phyloP scores from a whole-genome alignment of 2,888 invertebrate genomes.

The Mystacides longicornis region DNA sequence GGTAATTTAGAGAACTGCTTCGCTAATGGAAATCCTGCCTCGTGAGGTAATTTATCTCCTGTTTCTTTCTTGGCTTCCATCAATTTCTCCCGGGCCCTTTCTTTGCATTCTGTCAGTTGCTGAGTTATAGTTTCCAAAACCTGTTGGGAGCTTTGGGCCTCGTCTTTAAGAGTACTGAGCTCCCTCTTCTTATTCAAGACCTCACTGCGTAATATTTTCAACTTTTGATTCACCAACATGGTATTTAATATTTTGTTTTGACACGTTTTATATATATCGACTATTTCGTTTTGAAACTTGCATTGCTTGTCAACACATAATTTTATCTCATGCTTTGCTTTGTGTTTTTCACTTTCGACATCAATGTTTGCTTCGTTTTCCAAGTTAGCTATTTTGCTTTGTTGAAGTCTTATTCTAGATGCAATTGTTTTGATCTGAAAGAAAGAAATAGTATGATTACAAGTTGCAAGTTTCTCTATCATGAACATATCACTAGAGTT shows the following conservation, averaged over 20 bases:
- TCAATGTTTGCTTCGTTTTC: constrained; percentile 35
- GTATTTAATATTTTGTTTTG: constrained; percentile 32
- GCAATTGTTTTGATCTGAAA: constrained; percentile 35
- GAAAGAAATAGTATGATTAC: no score
- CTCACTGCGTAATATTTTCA: constrained; percentile 5
- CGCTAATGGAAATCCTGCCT: constrained; percentile 48
- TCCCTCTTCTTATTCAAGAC: constrained; percentile 8
- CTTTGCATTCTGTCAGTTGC: constrained; percentile 33
- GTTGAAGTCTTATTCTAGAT: constrained; percentile 36
- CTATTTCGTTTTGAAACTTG: constrained; percentile 32
- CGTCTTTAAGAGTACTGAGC: constrained; percentile 9
- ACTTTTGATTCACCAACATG: constrained; percentile 35
- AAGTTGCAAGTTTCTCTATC: no score
- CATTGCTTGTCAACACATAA: constrained; percentile 35
- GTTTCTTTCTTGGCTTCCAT: constrained; percentile 49
- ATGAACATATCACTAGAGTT: no score
- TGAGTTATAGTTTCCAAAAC: constrained; percentile 38
- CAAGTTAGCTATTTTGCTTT: constrained; percentile 35
- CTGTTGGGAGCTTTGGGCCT: constrained; percentile 26
- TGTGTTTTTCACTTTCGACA: constrained; percentile 32
- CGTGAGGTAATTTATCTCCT: constrained; percentile 49
- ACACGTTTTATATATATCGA: constrained; percentile 28
- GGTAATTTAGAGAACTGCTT: constrained; percentile 49
- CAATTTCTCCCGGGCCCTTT: constrained; percentile 45
- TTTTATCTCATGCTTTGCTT: constrained; percentile 30